These are phyloP conservation scores for Hephaestus fuliginosus DNA, from an alignment of 2,797 vertebrate genomes.

Conservation along the genomic window DNA sequence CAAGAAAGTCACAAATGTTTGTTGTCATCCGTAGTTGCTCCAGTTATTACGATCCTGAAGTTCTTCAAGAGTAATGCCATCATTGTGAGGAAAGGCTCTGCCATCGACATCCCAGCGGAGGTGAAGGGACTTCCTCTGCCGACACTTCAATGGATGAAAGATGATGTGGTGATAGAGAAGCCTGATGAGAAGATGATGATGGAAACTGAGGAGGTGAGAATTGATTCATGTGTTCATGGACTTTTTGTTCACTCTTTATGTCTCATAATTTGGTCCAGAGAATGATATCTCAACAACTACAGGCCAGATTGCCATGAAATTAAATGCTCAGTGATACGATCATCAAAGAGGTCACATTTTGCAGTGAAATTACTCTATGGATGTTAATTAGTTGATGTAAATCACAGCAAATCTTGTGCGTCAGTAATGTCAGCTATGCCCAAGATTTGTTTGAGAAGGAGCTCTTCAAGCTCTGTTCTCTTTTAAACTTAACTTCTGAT, in stretches of 20 bases:
- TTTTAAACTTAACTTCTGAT: background rate
- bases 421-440: background rate
- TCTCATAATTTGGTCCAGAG: no score
- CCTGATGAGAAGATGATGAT: conserved; percentile 90
- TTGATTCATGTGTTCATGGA: background rate
- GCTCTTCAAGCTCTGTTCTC: background rate
- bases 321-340: background rate
- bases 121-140: conserved; percentile 95
- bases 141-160: conserved; percentile 92
- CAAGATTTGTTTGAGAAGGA: background rate
- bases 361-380: background rate
- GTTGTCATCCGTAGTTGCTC: conserved; percentile 85
- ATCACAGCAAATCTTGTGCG: background rate
- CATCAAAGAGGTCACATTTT: background rate
- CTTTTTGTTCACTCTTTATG: background rate
- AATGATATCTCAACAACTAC: background rate
- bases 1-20: background rate
- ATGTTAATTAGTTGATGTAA: no score
- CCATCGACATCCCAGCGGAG: conserved; percentile 94
- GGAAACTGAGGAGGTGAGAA: conserved; percentile 89
- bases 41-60: conserved; percentile 90
- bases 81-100: conserved; percentile 90
- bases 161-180: conserved; percentile 88
- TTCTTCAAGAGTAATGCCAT: conserved; percentile 92
- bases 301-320: background rate